These are phyloP conservation scores for Melospiza georgiana DNA, from an alignment of 2,113 vertebrate species.

Conservation along the genomic window DNA sequence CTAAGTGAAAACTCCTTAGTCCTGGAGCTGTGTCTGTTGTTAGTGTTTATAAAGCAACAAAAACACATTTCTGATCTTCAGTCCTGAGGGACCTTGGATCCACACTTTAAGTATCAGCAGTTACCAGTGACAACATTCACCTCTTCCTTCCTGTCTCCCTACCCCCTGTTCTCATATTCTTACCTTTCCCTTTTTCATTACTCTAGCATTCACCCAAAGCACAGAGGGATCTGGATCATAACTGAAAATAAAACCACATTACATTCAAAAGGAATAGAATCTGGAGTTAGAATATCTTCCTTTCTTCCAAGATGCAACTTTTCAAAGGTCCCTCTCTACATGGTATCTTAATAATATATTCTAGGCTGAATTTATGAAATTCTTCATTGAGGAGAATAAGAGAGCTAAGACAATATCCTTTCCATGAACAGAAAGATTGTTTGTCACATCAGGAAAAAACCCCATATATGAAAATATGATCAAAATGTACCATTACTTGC, in stretches of 20 bases:
- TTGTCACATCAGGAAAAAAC: rapidly evolving
- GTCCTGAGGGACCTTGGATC: not conserved
- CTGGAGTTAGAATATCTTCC: not conserved
- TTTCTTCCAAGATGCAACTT: not conserved
- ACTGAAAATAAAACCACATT: not conserved
- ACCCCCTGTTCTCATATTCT: not conserved
- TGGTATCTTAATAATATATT: not conserved
- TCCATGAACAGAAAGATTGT: not conserved
- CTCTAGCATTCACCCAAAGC: not conserved
- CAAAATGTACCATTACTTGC: not conserved
- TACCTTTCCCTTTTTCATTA: not conserved
- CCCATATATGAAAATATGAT: not conserved
- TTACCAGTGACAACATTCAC: not conserved
- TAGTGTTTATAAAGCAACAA: not conserved
- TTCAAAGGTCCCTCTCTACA: not conserved
- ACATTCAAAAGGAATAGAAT: not conserved
- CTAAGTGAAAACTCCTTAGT: not conserved
- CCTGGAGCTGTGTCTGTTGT: not conserved
- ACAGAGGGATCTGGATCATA: not conserved
- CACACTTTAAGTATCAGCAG: not conserved
- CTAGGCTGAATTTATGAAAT: not conserved
- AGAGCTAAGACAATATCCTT: not conserved
- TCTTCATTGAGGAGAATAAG: not conserved
- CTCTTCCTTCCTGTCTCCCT: not conserved
- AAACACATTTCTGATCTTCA: not conserved